Conservation (phyloP, 2,888 invertebrate genomes). For the Drosophila quasianomalipes region DNA sequence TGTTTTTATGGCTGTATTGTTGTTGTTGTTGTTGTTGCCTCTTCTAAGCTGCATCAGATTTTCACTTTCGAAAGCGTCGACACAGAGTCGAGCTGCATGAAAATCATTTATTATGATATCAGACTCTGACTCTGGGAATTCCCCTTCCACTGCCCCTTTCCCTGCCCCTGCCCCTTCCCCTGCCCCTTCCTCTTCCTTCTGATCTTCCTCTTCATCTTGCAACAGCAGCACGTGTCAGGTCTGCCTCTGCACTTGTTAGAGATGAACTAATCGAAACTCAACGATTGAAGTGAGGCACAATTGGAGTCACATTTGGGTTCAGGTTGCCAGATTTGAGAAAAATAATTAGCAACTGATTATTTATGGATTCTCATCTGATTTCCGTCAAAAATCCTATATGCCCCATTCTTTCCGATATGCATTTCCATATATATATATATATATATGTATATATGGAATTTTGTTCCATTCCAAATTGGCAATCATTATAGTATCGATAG, state of each 20-base stretch:
- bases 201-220: background rate
- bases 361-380: background rate
- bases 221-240: background rate
- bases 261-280: background rate
- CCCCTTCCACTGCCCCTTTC: background rate
- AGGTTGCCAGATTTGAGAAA: background rate
- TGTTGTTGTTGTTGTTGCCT: background rate
- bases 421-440: no score
- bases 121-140: constrained; percentile 9
- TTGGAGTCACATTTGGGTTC: background rate
- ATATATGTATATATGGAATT: background rate
- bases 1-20: background rate
- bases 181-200: background rate
- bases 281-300: background rate
- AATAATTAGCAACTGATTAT: background rate
- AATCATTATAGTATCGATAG: no score
- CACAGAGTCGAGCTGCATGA: constrained; percentile 18
- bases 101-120: constrained; percentile 37
- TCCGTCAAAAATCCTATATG: background rate
- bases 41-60: constrained; percentile 32
- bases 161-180: background rate
- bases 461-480: background rate
- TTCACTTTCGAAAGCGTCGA: constrained; percentile 43
- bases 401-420: background rate
- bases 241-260: background rate